Evolutionary conservation across 2,888 invertebrate genomes (phyloP).

Genomic region (Ormyrus labotus): DNA sequence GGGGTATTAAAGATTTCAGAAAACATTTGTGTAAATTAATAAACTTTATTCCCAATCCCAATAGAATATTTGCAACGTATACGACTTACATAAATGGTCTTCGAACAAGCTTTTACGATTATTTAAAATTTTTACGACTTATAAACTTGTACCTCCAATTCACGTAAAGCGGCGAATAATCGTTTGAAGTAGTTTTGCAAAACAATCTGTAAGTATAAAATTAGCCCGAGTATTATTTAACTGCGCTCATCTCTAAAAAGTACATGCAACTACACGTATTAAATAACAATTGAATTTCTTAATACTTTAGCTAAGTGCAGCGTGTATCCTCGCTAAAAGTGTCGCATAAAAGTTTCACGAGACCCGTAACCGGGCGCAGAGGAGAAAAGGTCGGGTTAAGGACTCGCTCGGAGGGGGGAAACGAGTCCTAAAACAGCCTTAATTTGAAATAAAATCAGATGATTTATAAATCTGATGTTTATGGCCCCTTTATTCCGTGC

Average conservation of each 20-base stretch:
- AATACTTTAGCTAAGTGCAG: conserved; percentile 38
- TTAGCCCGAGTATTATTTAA: too few species aligned
- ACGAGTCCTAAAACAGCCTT: conserved; percentile 68
- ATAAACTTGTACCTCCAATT: too few species aligned
- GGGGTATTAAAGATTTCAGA: too few species aligned
- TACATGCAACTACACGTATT: background rate
- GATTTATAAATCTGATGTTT: conserved; percentile 69
- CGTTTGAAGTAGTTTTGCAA: too few species aligned
- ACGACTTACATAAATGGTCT: too few species aligned
- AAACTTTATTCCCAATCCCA: too few species aligned
- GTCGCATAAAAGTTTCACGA: conserved; percentile 47
- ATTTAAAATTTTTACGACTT: too few species aligned
- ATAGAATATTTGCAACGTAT: too few species aligned
- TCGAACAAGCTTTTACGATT: too few species aligned
- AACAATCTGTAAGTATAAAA: too few species aligned
- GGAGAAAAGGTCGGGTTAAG: conserved; percentile 32
- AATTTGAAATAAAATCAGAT: conserved; percentile 67
- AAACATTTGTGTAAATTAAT: too few species aligned
- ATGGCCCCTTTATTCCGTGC: conserved; percentile 50
- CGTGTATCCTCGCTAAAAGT: conserved; percentile 28
- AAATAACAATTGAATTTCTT: conserved; percentile 19
- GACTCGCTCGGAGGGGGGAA: conserved; percentile 39
- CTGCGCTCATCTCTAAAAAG: background rate
- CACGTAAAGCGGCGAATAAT: too few species aligned
- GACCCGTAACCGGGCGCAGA: background rate